A percentile compares a stretch with the other conserved stretches of the same genome.
Conservation (phyloP, 1,140 invertebrate species). For the Tetramorium alpestre region DNA sequence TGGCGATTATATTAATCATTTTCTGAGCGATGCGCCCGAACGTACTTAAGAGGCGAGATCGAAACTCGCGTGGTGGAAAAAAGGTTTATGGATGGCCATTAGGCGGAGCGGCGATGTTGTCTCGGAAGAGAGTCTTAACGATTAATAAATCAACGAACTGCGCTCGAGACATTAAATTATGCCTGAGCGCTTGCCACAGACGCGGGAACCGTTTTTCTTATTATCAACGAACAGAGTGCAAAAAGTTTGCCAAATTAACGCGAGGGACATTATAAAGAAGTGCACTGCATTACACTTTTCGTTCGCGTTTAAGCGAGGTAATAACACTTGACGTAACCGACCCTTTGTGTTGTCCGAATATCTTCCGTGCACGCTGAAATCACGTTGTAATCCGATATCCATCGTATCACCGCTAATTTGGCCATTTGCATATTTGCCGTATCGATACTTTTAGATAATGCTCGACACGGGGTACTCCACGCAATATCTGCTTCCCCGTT, state of each 20-base stretch:
- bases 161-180: constrained; percentile 2
- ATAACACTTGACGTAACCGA: neutral
- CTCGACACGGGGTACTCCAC: neutral
- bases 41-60: constrained; percentile 4
- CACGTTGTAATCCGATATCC: neutral
- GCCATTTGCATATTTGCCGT: constrained; percentile 32
- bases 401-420: neutral
- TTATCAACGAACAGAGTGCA: neutral
- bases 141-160: constrained; percentile 57
- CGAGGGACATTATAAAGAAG: neutral
- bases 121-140: constrained; percentile 1
- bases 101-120: neutral
- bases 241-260: neutral
- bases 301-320: neutral
- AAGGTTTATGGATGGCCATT: constrained; percentile 21
- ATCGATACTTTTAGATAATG: constrained; percentile 33
- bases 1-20: constrained; percentile 50
- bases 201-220: neutral
- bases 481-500: neutral
- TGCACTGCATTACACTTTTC: neutral
- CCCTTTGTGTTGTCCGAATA: neutral
- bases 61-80: constrained; percentile 10
- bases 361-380: constrained; percentile 13
- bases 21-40: constrained; percentile 26
- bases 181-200: neutral